phyloP scores from a whole-genome alignment of 1,140 invertebrate genomes.

The Philotrypesis tridentata region DNA sequence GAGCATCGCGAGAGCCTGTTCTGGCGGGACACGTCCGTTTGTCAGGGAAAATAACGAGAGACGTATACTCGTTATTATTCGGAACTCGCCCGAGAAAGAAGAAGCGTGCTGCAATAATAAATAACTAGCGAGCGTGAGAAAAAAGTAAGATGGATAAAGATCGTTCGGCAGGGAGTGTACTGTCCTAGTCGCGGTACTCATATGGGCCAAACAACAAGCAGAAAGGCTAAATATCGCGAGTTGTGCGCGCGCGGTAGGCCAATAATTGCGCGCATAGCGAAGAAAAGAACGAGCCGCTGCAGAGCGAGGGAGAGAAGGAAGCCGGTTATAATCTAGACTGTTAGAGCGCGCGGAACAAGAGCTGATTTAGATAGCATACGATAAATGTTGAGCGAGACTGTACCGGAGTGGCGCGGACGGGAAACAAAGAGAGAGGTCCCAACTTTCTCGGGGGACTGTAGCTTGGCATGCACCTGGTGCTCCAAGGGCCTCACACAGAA shows the following conservation, averaged over 20 bases:
- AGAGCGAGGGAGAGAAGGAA: neutral
- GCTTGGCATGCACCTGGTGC: conserved; percentile 69
- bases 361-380: neutral
- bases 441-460: conserved; percentile 71
- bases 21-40: neutral
- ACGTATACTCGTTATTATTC: neutral
- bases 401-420: conserved; percentile 50
- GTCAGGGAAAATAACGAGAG: neutral
- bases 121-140: neutral
- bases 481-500: conserved; percentile 70
- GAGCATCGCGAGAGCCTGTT: no score
- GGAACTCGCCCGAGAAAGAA: neutral
- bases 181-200: no score
- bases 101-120: neutral
- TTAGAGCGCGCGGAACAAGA: neutral
- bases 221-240: neutral
- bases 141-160: neutral
- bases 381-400: conserved; percentile 17
- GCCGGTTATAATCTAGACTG: neutral
- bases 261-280: neutral
- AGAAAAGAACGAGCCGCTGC: neutral
- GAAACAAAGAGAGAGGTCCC: conserved; percentile 65
- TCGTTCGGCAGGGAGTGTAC: no score
- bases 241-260: neutral
- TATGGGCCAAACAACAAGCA: no score